These are phyloP conservation scores for Chrysotoxum bicinctum DNA, from an alignment of 2,888 invertebrate species.

Conservation along the genomic window DNA sequence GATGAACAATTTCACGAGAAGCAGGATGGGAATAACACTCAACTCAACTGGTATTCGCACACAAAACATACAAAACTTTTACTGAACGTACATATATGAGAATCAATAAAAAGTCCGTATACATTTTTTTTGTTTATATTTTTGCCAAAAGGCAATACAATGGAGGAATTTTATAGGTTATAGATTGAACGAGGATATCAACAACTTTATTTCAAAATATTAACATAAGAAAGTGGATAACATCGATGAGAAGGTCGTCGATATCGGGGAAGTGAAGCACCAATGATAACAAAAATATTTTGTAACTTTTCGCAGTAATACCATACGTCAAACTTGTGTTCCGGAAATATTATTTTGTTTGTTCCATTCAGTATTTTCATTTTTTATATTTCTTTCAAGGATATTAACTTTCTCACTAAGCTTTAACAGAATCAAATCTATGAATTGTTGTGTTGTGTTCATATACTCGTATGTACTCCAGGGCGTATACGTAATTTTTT, in stretches of 20 bases:
- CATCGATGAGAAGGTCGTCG: no score
- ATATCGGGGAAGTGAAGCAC: neutral
- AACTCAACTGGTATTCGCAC: neutral
- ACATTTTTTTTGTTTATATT: neutral
- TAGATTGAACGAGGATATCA: constrained; percentile 13
- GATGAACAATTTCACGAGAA: neutral
- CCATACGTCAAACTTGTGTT: neutral
- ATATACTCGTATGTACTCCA: neutral
- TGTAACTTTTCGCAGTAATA: neutral
- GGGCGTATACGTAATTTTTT: neutral
- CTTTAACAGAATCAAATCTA: no score
- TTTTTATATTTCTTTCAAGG: no score
- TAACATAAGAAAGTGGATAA: neutral
- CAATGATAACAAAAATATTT: neutral
- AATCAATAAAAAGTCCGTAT: constrained; percentile 18
- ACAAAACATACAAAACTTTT: neutral
- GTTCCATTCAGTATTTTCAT: no score
- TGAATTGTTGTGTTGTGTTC: neutral
- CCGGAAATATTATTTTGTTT: no score
- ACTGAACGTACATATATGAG: constrained; percentile 5
- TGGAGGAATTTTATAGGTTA: neutral
- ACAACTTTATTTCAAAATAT: constrained; percentile 23
- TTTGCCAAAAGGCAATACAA: neutral
- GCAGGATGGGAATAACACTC: neutral
- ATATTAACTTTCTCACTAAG: no score